Conservation (phyloP, 1,140 invertebrate genomes). For the Daktulosphaira vitifoliae region DNA sequence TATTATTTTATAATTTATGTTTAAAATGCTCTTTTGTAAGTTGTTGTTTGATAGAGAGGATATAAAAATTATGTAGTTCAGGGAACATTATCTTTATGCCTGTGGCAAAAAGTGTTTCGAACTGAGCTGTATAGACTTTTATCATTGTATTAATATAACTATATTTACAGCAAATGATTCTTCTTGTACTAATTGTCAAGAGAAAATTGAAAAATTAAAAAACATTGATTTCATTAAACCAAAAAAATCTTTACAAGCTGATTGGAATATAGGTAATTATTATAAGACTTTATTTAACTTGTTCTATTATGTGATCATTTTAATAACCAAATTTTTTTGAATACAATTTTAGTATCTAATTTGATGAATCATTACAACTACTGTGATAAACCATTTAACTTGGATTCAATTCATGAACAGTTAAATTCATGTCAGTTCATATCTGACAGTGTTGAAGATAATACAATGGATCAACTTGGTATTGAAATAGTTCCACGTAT, state of each 20-base stretch:
- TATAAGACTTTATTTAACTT: background rate
- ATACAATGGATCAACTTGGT: slow-evolving; percentile 25
- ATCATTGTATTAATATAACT: too few species aligned
- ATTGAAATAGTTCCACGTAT: slow-evolving; percentile 2
- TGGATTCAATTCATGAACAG: background rate
- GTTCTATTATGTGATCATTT: background rate
- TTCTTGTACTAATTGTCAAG: slow-evolving; percentile 14
- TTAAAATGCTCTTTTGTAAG: too few species aligned
- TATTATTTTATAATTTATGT: too few species aligned
- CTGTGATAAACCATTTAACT: slow-evolving; percentile 6
- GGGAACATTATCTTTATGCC: too few species aligned
- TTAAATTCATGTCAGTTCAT: slow-evolving; percentile 4
- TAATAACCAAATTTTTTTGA: background rate
- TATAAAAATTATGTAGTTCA: too few species aligned
- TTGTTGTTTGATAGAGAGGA: too few species aligned
- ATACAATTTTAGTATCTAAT: slow-evolving; percentile 27
- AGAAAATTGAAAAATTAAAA: slow-evolving; percentile 22
- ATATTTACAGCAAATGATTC: background rate
- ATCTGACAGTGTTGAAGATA: slow-evolving; percentile 9
- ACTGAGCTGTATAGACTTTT: too few species aligned
- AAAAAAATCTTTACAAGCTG: slow-evolving; percentile 5
- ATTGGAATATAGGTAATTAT: slow-evolving; percentile 5
- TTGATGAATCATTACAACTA: slow-evolving; percentile 21
- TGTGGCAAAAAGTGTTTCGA: too few species aligned
- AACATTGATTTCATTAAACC: slow-evolving; percentile 6